A percentile compares a stretch with the other conserved stretches of the same genome.
Evolutionary conservation across 2,797 vertebrate genomes (phyloP).

Genomic region (Thaleichthys pacificus): DNA sequence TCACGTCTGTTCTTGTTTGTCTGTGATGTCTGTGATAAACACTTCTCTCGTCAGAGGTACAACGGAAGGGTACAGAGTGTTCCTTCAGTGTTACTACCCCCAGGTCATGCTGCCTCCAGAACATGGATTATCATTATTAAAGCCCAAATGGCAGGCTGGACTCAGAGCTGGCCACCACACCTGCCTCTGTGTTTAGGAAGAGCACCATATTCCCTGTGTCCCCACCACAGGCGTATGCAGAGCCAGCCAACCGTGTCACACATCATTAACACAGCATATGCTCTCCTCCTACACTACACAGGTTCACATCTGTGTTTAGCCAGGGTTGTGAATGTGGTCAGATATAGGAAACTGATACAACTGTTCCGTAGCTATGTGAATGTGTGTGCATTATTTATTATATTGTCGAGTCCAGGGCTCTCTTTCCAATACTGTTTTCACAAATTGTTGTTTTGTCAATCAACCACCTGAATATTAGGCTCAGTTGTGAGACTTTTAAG

Average conservation of each 20-base stretch:
- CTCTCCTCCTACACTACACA: neutral
- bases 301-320: neutral
- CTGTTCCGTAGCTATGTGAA: too few relatives aligned
- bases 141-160: neutral
- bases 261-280: constrained; percentile 2
- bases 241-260: neutral
- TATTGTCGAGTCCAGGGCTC: too few relatives aligned
- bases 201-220: constrained; percentile 4
- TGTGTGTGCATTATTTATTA: too few relatives aligned
- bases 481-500: too few relatives aligned
- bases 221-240: neutral
- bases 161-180: neutral
- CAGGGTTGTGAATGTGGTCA: neutral
- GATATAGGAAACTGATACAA: neutral
- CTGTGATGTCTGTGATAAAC: neutral
- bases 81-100: neutral
- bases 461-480: too few relatives aligned
- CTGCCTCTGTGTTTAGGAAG: neutral
- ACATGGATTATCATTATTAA: neutral
- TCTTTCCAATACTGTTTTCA: too few relatives aligned
- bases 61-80: neutral
- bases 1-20: neutral
- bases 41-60: neutral
- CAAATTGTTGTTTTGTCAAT: too few relatives aligned
- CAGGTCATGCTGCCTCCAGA: neutral